Evolutionary conservation across 2,888 invertebrate genomes (phyloP), one percentile per base, ranked within the genome.

Genomic region (Bugulina stolonifera): DNA sequence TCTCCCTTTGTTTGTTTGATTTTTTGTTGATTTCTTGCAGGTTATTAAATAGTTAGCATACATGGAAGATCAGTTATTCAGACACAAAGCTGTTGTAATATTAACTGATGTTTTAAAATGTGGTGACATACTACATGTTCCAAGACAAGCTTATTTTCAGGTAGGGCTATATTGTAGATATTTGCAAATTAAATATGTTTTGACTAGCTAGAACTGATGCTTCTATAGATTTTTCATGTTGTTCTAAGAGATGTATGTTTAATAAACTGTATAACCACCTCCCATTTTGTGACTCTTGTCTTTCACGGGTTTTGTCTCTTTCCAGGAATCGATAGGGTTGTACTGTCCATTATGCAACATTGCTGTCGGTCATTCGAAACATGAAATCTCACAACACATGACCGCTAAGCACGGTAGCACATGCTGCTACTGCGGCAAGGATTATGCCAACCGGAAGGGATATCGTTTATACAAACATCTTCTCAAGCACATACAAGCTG

Each of bases 11-110:
- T 43, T 43, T 5, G 18, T 18, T 10, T 43, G 43, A 43, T 43
- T 43, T 43, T 43, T 43, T 43, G 5, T 43, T 43, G 43, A 18
- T 43, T 43, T 43, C 18, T 43, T 43, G 5, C 43, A 43, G 5
- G 43, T 43, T 18, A 18, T 43, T 64, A 29, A 5, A 14, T 5
- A 34, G 32, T 2, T 34, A 32, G 3, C 10, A 3, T 14, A 29
- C 64, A 64, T 64, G 64, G 64, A 64, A 32, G 32, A 32, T 5
- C 64, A 64, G 64, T n/a, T 64, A 14, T 64, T 64, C 34, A 25
- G n/a, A 25, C 64, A 34, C 25, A 25, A 64, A 32, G 2, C 64
- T 64, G 34, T 64, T 64, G 64, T 64, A 14, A n/a, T 64, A 3
- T 32, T 64, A 1, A 64, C 64, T 14, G 64, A 64, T 64, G 64